These are phyloP conservation scores for Drosophila limbata DNA, from an alignment of 2,888 invertebrate genomes.

Conservation along the genomic window DNA sequence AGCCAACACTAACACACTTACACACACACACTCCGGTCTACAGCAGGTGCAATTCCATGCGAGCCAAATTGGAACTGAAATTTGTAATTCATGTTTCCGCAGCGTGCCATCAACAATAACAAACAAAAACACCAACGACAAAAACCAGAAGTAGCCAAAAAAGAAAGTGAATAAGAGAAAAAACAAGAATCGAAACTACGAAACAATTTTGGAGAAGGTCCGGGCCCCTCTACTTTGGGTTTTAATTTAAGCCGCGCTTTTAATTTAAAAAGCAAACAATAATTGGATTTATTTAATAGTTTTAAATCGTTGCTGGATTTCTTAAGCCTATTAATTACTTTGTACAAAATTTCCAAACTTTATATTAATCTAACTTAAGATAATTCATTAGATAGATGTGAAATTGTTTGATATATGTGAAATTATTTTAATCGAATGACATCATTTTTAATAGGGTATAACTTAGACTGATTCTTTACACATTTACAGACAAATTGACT, in stretches of 20 bases:
- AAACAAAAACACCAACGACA: slow-evolving; percentile 19
- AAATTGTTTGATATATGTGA: too few species aligned
- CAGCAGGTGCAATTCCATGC: slow-evolving; percentile 64
- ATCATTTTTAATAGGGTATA: too few species aligned
- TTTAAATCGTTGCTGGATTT: too few species aligned
- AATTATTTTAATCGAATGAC: too few species aligned
- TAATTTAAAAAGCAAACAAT: too few species aligned
- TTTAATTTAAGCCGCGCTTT: too few species aligned
- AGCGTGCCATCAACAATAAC: slow-evolving; percentile 37
- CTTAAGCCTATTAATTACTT: background rate
- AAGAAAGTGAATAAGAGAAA: background rate
- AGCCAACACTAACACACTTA: background rate
- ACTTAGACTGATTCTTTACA: background rate
- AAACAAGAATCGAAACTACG: background rate
- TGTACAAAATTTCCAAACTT: too few species aligned
- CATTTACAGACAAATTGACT: slow-evolving; percentile 1
- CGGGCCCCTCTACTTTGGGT: too few species aligned
- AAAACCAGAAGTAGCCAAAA: slow-evolving; percentile 13
- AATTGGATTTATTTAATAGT: too few species aligned
- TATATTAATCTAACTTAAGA: too few species aligned
- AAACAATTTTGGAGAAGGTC: background rate
- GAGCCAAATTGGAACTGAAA: slow-evolving; percentile 61
- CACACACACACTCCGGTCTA: slow-evolving; percentile 9
- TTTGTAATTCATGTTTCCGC: slow-evolving; percentile 75
- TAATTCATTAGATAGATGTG: too few species aligned